phyloP scores from a whole-genome alignment of 2,113 vertebrate species.

The Aegypius monachus region DNA sequence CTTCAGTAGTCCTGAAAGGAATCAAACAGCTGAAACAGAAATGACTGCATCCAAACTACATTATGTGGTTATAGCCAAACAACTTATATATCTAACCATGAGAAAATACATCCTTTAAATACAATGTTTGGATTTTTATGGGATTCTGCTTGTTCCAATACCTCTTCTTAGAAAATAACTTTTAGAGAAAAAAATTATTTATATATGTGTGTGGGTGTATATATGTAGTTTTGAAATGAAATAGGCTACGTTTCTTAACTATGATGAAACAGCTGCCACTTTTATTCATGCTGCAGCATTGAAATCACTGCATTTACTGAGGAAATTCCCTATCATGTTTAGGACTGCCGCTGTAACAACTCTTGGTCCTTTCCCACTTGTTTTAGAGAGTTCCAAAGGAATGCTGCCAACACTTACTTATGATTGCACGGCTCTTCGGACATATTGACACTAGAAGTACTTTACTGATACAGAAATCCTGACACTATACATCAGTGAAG shows the following conservation, averaged over 20 bases:
- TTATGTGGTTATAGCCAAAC: background rate
- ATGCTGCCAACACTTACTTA: background rate
- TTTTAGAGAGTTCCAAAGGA: background rate
- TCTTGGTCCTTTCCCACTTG: background rate
- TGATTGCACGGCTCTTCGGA: accelerated
- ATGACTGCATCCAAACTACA: background rate
- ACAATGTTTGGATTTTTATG: background rate
- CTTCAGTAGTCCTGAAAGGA: background rate
- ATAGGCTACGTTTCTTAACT: background rate
- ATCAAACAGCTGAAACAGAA: background rate
- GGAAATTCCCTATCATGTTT: background rate
- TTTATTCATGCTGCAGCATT: background rate
- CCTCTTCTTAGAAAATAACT: background rate
- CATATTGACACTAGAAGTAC: background rate
- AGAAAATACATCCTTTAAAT: background rate
- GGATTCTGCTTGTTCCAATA: background rate
- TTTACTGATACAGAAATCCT: background rate
- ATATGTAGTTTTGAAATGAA: background rate
- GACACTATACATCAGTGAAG: background rate
- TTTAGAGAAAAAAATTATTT: background rate
- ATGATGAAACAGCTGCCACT: background rate
- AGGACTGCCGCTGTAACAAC: background rate
- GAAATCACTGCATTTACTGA: background rate
- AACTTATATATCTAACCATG: background rate
- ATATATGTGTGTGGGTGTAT: background rate